A percentile compares a stretch with the other conserved stretches of the same genome.
These are phyloP conservation scores for Eupithecia pulchellata DNA, from an alignment of 2,888 invertebrate genomes.

Conservation along the genomic window DNA sequence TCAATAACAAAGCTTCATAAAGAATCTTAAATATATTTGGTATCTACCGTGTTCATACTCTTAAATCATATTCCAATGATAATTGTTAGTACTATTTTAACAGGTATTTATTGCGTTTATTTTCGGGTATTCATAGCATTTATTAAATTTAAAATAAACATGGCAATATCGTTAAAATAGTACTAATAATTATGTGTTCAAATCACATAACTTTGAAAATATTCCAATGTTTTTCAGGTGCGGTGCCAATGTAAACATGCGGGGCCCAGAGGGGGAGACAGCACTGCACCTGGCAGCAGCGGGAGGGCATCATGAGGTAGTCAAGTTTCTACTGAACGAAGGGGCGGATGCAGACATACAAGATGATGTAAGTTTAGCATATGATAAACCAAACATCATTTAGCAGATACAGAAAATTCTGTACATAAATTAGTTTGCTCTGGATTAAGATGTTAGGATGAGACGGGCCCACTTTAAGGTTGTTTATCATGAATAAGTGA, in stretches of 20 bases:
- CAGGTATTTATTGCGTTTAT: too few relatives aligned
- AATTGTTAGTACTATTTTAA: too few relatives aligned
- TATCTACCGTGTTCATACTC: not conserved
- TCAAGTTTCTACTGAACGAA: conserved; percentile 90
- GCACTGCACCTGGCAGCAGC: conserved; percentile 93
- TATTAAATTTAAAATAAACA: too few relatives aligned
- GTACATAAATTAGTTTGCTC: not conserved
- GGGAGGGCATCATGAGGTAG: conserved; percentile 95
- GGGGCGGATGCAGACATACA: conserved; percentile 92
- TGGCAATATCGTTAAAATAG: not conserved
- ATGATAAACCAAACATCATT: not conserved
- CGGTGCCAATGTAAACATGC: conserved; percentile 90
- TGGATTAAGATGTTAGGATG: not conserved
- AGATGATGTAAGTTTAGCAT: conserved; percentile 89
- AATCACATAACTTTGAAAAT: too few relatives aligned
- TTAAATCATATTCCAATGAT: not conserved
- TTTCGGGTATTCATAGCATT: too few relatives aligned
- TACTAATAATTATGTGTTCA: too few relatives aligned
- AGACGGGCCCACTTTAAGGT: too few relatives aligned
- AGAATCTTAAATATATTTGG: not conserved
- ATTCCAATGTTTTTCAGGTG: conserved; percentile 70
- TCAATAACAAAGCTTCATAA: not conserved
- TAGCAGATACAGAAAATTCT: not conserved
- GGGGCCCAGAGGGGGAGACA: conserved; percentile 92
- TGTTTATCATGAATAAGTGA: too few relatives aligned